phyloP scores from a whole-genome alignment of 2,888 invertebrate species.

The Phania funesta region DNA sequence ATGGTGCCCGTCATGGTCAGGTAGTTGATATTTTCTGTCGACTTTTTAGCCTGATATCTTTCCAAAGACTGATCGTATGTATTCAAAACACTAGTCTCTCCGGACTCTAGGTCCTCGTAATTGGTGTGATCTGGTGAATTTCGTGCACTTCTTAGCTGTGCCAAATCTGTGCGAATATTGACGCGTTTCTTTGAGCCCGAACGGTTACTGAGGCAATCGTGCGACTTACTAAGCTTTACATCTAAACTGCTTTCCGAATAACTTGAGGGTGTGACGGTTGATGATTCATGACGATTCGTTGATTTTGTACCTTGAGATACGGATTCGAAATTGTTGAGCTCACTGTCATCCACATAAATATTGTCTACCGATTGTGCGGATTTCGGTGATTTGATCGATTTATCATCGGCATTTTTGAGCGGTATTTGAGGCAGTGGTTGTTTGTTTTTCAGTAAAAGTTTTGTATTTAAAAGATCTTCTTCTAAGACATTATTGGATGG shows the following conservation, averaged over 20 bases:
- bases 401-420: slow-evolving; percentile 69
- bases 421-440: slow-evolving; percentile 79
- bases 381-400: slow-evolving; percentile 68
- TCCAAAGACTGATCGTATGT: slow-evolving; percentile 81
- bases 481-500: slow-evolving; percentile 79
- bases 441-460: slow-evolving; percentile 81
- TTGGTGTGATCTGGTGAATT: slow-evolving; percentile 76
- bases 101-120: slow-evolving; percentile 79
- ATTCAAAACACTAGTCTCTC: slow-evolving; percentile 79
- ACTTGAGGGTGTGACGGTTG: slow-evolving; percentile 80
- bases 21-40: slow-evolving; percentile 82
- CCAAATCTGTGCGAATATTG: slow-evolving; percentile 84
- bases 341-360: slow-evolving; percentile 81
- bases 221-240: slow-evolving; percentile 78
- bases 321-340: slow-evolving; percentile 79
- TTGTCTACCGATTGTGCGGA: slow-evolving; percentile 78
- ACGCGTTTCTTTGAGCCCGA: slow-evolving; percentile 83
- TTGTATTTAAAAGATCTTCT: slow-evolving; percentile 78
- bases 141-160: slow-evolving; percentile 75
- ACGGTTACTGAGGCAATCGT: slow-evolving; percentile 81
- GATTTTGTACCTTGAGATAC: slow-evolving; percentile 76
- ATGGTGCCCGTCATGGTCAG: slow-evolving; percentile 88
- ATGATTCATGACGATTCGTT: slow-evolving; percentile 77
- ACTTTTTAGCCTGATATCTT: slow-evolving; percentile 81
- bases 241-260: slow-evolving; percentile 80